phyloP scores from a whole-genome alignment of 2,113 vertebrate genomes.

The Hystrix brachyura region DNA sequence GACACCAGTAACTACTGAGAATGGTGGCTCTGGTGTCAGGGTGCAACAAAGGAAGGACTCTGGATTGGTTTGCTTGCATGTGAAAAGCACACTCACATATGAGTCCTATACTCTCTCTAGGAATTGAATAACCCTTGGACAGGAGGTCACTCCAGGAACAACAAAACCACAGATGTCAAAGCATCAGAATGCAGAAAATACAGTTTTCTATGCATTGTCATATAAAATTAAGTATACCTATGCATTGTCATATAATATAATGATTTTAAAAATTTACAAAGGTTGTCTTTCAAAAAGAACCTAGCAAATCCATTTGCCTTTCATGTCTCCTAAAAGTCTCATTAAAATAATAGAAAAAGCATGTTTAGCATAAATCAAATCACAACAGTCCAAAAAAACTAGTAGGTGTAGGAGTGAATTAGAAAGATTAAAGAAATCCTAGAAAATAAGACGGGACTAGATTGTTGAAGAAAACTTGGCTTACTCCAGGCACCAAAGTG shows the following conservation, averaged over 20 bases:
- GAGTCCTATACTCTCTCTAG: neutral
- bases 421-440: neutral
- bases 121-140: neutral
- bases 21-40: neutral
- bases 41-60: neutral
- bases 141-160: neutral
- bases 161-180: neutral
- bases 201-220: neutral
- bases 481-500: neutral
- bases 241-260: neutral
- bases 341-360: neutral
- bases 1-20: neutral
- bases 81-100: neutral
- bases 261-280: neutral
- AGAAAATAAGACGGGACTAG: neutral
- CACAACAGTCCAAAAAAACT: neutral
- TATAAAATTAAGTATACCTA: neutral
- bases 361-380: neutral
- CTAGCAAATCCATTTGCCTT: neutral
- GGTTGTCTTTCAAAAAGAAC: neutral
- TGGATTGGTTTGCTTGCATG: neutral
- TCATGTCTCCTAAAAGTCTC: neutral
- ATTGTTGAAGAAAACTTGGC: neutral
- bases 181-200: neutral
- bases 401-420: neutral